These are phyloP conservation scores for Pungitius pungitius DNA, from an alignment of 2,113 vertebrate species.

Conservation along the genomic window DNA sequence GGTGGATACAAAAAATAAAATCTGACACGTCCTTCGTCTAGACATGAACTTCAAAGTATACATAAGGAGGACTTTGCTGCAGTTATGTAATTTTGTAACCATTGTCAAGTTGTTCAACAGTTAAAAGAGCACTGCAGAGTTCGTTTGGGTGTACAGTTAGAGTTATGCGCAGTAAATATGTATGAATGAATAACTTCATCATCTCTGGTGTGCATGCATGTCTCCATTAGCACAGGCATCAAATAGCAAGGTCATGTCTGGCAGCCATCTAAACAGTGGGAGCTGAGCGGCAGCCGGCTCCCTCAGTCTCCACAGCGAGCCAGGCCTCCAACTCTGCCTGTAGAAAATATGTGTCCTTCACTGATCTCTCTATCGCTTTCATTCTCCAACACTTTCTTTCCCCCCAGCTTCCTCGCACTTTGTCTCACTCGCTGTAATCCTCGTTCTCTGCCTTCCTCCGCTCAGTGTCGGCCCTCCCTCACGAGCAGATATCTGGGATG, in stretches of 20 bases:
- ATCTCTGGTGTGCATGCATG: not conserved
- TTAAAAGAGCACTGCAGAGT: not conserved
- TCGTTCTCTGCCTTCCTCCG: slow-evolving; percentile 7
- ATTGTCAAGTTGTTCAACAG: not conserved
- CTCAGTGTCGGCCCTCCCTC: slow-evolving; percentile 28
- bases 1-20: not conserved
- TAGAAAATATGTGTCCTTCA: slow-evolving; percentile 4
- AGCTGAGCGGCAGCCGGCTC: slow-evolving; percentile 28
- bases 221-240: slow-evolving; percentile 3
- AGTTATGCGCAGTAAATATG: not conserved
- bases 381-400: slow-evolving; percentile 12
- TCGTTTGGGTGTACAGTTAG: not conserved
- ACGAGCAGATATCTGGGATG: slow-evolving; percentile 55
- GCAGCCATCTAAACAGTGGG: slow-evolving; percentile 34
- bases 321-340: slow-evolving; percentile 31
- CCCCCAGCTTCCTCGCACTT: slow-evolving; percentile 14
- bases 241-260: slow-evolving; percentile 18
- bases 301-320: slow-evolving; percentile 21
- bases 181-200: not conserved
- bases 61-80: not conserved
- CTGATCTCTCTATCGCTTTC: slow-evolving; percentile 36
- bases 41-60: not conserved
- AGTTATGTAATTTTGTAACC: not conserved
- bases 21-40: not conserved
- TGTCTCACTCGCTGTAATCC: slow-evolving; percentile 15